Conservation (phyloP, 2,888 invertebrate genomes). For the Apamea epomidion region DNA sequence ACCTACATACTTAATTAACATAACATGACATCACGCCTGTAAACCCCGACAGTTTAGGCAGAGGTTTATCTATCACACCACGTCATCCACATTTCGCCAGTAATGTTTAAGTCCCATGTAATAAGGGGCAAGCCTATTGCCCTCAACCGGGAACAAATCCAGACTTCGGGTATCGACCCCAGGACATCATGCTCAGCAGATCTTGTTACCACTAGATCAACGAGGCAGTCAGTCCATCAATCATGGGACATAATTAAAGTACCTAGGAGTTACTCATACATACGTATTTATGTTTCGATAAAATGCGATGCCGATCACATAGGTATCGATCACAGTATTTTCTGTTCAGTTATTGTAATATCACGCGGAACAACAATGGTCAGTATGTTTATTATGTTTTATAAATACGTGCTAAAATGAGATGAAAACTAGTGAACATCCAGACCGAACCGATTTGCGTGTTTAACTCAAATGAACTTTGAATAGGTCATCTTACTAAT, state of each 20-base stretch:
- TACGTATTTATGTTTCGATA: not conserved
- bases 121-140: not conserved
- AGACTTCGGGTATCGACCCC: too few relatives aligned
- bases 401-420: slow-evolving; percentile 4
- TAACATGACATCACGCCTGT: not conserved
- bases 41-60: not conserved
- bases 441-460: slow-evolving; percentile 27
- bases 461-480: slow-evolving; percentile 25
- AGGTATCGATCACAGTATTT: not conserved
- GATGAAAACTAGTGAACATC: slow-evolving; percentile 35
- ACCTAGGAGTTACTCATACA: too few relatives aligned
- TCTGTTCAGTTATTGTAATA: not conserved
- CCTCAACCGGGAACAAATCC: not conserved
- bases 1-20: not conserved
- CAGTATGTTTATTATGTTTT: slow-evolving; percentile 11
- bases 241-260: too few relatives aligned
- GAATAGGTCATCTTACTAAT: slow-evolving; percentile 32
- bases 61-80: not conserved
- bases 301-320: not conserved
- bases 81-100: not conserved
- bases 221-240: too few relatives aligned
- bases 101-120: not conserved
- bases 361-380: slow-evolving; percentile 47
- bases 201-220: too few relatives aligned
- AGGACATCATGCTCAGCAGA: not conserved